These are phyloP conservation scores for Myotis lucifugus DNA, from an alignment of 2,113 vertebrate genomes.

Conservation along the genomic window DNA sequence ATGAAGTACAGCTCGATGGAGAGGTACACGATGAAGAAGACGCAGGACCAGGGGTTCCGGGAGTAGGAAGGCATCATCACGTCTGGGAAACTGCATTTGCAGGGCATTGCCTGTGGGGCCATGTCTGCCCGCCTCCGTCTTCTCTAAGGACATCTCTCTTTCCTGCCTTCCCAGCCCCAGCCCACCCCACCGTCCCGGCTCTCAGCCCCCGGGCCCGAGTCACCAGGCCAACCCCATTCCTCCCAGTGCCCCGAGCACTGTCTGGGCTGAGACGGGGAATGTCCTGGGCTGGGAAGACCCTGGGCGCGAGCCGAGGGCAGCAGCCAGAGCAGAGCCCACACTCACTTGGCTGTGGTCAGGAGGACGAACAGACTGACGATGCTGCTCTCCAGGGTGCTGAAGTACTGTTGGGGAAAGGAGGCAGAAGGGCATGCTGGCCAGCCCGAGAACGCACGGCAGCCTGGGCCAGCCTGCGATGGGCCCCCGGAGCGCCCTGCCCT, in stretches of 20 bases:
- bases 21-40: conserved; percentile 99
- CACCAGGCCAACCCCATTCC: neutral
- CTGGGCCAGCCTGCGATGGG: neutral
- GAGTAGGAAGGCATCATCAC: conserved; percentile 99
- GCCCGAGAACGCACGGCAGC: accelerated
- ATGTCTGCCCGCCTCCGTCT: accelerated
- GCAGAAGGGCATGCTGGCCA: accelerated
- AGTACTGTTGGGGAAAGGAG: conserved; percentile 88
- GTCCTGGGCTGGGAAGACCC: neutral
- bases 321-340: neutral
- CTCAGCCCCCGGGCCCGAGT: neutral
- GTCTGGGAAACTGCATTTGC: conserved; percentile 92
- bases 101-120: neutral
- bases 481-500: accelerated
- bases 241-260: neutral
- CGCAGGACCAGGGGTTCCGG: conserved; percentile 95
- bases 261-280: neutral
- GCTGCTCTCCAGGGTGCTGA: conserved; percentile 96
- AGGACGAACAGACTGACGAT: conserved; percentile 97
- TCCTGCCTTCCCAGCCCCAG: neutral
- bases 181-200: neutral
- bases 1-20: conserved; percentile 99
- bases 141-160: neutral
- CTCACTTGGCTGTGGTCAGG: conserved; percentile 99
- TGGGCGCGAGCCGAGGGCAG: neutral